Percentiles rank a stretch among this genome's conserved stretches.
Conservation (phyloP, 2,113 vertebrate genomes). For the Camelus bactrianus region DNA sequence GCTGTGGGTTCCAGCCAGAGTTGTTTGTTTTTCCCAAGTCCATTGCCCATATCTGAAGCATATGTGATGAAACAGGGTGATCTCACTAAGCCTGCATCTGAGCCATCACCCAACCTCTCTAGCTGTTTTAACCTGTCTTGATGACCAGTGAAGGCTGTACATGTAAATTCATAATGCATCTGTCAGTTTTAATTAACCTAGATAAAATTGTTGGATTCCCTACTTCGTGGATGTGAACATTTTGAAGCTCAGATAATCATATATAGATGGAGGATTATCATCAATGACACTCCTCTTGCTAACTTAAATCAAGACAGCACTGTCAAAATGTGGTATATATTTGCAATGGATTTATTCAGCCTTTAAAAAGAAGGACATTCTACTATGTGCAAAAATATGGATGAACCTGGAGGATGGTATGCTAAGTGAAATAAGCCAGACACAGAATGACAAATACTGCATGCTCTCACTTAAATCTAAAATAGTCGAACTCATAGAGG, state of each 20-base stretch:
- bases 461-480: not conserved
- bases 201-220: not conserved
- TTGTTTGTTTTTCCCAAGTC: not conserved
- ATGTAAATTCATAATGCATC: not conserved
- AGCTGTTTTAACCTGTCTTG: not conserved
- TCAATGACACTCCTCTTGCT: not conserved
- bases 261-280: not conserved
- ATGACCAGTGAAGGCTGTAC: not conserved
- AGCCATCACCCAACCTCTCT: not conserved
- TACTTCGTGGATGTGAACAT: not conserved
- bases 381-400: not conserved
- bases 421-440: not conserved
- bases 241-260: not conserved
- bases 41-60: not conserved
- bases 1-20: not conserved
- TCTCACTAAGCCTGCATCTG: not conserved
- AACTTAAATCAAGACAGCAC: not conserved
- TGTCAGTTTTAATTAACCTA: not conserved
- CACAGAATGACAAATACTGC: not conserved
- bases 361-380: not conserved
- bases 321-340: not conserved
- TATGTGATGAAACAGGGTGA: not conserved
- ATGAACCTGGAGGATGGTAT: not conserved
- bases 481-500: not conserved
- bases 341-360: not conserved